Conservation (phyloP, 2,888 invertebrate species). For the Automeris io region DNA sequence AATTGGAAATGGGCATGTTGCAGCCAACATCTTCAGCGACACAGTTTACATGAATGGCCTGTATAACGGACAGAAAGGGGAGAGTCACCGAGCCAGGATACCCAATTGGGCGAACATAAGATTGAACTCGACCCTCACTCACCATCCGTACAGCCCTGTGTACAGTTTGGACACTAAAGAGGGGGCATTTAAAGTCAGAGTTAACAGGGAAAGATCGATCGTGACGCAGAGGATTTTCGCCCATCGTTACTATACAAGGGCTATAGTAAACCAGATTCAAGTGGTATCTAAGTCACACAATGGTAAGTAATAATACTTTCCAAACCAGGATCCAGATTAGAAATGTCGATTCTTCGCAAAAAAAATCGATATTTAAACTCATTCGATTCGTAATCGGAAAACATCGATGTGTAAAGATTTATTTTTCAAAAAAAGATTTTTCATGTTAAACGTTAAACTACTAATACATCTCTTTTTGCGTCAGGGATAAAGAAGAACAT, state of each 20-base stretch:
- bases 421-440: no score
- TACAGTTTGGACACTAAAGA: conserved; percentile 66
- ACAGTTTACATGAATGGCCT: conserved; percentile 78
- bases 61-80: conserved; percentile 74
- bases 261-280: conserved; percentile 67
- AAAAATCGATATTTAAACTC: no score
- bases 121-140: conserved; percentile 60
- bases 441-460: no score
- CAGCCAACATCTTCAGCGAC: conserved; percentile 76
- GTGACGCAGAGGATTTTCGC: conserved; percentile 69
- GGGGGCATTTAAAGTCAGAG: conserved; percentile 64
- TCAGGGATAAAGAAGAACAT: no score
- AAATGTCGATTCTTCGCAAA: no score
- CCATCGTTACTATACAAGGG: conserved; percentile 65
- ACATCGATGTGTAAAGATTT: no score
- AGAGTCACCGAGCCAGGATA: conserved; percentile 77
- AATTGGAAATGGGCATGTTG: conserved; percentile 77
- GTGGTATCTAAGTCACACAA: conserved; percentile 60
- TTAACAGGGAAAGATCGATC: conserved; percentile 62
- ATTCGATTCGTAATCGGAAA: no score
- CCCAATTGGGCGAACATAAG: conserved; percentile 78
- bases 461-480: no score
- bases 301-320: no score
- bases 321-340: no score
- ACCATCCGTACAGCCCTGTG: conserved; percentile 47